Conservation (phyloP, 2,113 vertebrate genomes). For the Corythornis cristatus region DNA sequence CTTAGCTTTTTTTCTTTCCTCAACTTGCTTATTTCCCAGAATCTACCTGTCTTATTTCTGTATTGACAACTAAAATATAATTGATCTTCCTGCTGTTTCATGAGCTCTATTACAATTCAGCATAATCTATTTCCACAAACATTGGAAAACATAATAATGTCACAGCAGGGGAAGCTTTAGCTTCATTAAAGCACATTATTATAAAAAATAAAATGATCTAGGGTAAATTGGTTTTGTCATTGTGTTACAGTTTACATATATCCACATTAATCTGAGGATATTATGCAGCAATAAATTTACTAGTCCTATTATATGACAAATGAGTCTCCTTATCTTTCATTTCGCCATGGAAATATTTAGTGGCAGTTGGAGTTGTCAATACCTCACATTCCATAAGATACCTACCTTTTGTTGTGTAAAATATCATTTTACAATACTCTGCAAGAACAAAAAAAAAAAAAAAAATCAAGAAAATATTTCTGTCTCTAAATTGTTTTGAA, state of each 20-base stretch:
- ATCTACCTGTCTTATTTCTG: conserved; percentile 39
- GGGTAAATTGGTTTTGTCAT: conserved; percentile 77
- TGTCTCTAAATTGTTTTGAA: conserved; percentile 35
- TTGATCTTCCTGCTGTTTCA: conserved; percentile 79
- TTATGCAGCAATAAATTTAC: conserved; percentile 68
- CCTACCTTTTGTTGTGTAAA: background rate
- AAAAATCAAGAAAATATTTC: conserved; percentile 2
- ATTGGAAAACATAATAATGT: conserved; percentile 78
- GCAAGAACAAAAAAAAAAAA: background rate
- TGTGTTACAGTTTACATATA: conserved; percentile 68
- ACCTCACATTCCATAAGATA: background rate
- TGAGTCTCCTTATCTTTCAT: conserved; percentile 53
- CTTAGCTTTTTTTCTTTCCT: background rate
- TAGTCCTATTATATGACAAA: conserved; percentile 27
- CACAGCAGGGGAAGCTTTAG: conserved; percentile 77
- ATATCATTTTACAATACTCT: background rate
- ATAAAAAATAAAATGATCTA: conserved; percentile 75
- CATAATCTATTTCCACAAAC: conserved; percentile 74
- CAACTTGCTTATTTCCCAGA: background rate
- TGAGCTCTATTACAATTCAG: conserved; percentile 67
- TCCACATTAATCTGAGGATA: conserved; percentile 72
- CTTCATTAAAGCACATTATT: conserved; percentile 80
- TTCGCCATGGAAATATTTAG: conserved; percentile 64
- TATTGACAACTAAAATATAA: conserved; percentile 66
- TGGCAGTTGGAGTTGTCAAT: conserved; percentile 36